phyloP scores from a whole-genome alignment of 2,888 invertebrate species.

The Latrodectus elegans region DNA sequence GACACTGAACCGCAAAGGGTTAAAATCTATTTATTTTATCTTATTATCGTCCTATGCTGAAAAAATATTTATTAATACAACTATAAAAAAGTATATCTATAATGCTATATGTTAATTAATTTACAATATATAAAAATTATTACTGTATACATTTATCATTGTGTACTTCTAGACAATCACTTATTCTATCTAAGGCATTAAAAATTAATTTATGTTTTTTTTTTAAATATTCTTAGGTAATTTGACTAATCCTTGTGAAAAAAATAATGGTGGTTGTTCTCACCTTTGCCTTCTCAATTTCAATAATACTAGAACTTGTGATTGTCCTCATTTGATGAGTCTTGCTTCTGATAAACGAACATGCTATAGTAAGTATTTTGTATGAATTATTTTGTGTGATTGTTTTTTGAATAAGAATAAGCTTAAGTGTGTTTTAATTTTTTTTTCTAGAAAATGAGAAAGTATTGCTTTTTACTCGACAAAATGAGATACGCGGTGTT shows the following conservation, averaged over 20 bases:
- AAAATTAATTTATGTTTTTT: no score
- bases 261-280: constrained; percentile 84
- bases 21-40: no score
- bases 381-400: background rate
- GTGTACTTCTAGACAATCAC: no score
- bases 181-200: no score
- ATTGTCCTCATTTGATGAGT: constrained; percentile 91
- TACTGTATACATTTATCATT: no score
- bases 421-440: background rate
- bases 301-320: constrained; percentile 82
- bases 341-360: constrained; percentile 81
- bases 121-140: no score
- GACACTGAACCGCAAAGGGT: no score
- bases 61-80: no score
- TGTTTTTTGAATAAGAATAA: background rate
- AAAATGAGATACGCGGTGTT: constrained; percentile 87
- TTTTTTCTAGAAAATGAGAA: constrained; percentile 76
- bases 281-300: constrained; percentile 86
- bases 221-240: constrained; percentile 71
- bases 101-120: no score
- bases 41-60: no score
- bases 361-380: constrained; percentile 79
- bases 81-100: no score
- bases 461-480: constrained; percentile 85
- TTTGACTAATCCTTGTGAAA: constrained; percentile 81